These are phyloP conservation scores for Pedionomus torquatus DNA, from an alignment of 2,113 vertebrate genomes.

Conservation along the genomic window DNA sequence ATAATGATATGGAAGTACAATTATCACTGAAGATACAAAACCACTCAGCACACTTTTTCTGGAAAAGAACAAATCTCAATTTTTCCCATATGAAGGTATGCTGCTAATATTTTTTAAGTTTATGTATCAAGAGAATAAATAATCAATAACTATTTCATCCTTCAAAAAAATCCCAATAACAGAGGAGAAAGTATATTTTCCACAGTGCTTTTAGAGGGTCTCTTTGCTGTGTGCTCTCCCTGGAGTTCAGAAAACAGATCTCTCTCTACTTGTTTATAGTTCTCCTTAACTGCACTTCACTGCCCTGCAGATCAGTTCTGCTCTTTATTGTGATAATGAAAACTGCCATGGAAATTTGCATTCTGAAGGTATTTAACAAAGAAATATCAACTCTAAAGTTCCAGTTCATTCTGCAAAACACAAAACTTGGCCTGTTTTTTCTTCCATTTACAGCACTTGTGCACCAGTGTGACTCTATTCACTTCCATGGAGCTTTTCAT, in stretches of 20 bases:
- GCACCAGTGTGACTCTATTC: background rate
- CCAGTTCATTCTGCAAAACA: conserved; percentile 7
- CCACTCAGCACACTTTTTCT: background rate
- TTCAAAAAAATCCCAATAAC: background rate
- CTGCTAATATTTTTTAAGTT: background rate
- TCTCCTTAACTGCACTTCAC: conserved; percentile 13
- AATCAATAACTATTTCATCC: background rate
- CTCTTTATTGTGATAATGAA: conserved; percentile 20
- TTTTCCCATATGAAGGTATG: background rate
- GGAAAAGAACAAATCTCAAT: background rate
- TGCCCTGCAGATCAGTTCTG: background rate
- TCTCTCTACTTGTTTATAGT: background rate
- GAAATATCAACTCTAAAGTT: conserved; percentile 12
- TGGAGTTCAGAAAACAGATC: background rate
- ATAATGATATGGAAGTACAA: background rate
- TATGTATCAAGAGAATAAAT: background rate
- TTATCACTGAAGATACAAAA: background rate
- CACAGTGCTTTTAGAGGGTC: background rate
- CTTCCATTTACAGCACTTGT: background rate
- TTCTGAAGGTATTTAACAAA: conserved; percentile 13
- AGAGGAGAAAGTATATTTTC: background rate
- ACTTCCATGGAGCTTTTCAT: background rate
- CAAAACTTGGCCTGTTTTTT: background rate
- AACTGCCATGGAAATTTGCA: background rate
- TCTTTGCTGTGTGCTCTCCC: background rate